A percentile compares a stretch with the other conserved stretches of the same genome.
Evolutionary conservation across 2,888 invertebrate species (phyloP).

Genomic region (Agrochola lychnidis): DNA sequence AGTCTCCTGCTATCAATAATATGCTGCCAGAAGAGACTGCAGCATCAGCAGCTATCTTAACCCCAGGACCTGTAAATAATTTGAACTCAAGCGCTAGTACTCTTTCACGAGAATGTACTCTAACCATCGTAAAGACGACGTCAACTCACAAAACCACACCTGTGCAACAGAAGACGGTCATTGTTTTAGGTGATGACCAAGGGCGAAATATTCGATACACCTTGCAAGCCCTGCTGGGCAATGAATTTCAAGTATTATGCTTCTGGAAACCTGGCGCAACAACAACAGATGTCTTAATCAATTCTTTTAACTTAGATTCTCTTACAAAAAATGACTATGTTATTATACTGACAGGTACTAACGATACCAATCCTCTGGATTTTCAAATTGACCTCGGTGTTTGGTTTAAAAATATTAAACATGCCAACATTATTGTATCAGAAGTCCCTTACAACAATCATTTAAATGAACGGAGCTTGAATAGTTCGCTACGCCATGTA

Average conservation of each 20-base stretch:
- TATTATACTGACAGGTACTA: neutral
- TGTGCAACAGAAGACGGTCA: neutral
- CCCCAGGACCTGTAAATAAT: neutral
- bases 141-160: neutral
- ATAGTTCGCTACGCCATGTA: too few species aligned
- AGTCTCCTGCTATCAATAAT: neutral
- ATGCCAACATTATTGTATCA: neutral
- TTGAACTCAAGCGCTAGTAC: neutral
- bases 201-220: neutral
- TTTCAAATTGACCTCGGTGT: neutral
- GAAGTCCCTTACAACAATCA: too few species aligned
- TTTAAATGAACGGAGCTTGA: too few species aligned
- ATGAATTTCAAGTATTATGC: neutral
- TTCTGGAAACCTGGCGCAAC: neutral
- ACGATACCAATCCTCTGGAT: slow-evolving; percentile 3
- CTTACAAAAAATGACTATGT: neutral
- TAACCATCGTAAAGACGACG: neutral
- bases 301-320: neutral
- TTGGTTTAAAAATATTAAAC: neutral
- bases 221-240: neutral
- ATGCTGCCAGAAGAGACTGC: neutral
- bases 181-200: neutral
- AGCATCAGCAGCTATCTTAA: neutral
- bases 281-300: neutral
- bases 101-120: neutral